Percentiles rank a stretch among this genome's conserved stretches.
These are phyloP conservation scores for Malacoctenus gilli DNA, from an alignment of 2,797 vertebrate species.

Conservation along the genomic window DNA sequence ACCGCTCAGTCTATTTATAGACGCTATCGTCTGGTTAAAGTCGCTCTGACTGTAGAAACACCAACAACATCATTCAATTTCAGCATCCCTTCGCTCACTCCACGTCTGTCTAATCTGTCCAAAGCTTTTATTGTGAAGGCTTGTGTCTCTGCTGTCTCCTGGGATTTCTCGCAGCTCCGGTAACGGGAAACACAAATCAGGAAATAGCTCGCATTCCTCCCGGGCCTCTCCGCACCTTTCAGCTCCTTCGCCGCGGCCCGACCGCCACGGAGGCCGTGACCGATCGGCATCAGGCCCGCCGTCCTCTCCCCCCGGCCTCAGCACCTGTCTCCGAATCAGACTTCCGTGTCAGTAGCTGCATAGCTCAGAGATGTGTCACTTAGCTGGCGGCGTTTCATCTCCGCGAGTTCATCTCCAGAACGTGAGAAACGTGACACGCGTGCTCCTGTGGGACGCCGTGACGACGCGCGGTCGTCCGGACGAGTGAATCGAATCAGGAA, in stretches of 20 bases:
- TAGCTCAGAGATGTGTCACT: background rate
- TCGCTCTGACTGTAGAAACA: background rate
- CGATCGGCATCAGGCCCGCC: background rate
- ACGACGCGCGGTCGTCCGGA: background rate
- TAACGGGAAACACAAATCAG: too few species aligned
- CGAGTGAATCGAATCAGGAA: too few species aligned
- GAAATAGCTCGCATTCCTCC: constrained; percentile 6
- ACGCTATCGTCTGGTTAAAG: background rate
- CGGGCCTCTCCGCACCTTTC: constrained; percentile 3
- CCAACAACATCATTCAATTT: too few species aligned
- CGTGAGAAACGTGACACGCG: background rate
- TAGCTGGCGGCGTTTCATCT: background rate
- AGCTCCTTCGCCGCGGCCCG: constrained; percentile 8
- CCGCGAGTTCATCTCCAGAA: background rate
- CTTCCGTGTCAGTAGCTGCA: background rate
- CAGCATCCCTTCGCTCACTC: too few species aligned
- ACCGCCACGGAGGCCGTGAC: constrained; percentile 3
- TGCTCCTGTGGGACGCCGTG: too few species aligned
- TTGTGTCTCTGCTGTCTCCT: too few species aligned
- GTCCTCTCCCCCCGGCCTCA: background rate
- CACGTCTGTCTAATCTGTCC: too few species aligned
- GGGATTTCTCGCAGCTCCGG: too few species aligned
- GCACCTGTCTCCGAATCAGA: background rate
- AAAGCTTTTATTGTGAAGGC: too few species aligned
- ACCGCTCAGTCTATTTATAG: background rate